Base-by-base conservation (phyloP, 1,140 invertebrate species). In the Triops cancriformis region DNA sequence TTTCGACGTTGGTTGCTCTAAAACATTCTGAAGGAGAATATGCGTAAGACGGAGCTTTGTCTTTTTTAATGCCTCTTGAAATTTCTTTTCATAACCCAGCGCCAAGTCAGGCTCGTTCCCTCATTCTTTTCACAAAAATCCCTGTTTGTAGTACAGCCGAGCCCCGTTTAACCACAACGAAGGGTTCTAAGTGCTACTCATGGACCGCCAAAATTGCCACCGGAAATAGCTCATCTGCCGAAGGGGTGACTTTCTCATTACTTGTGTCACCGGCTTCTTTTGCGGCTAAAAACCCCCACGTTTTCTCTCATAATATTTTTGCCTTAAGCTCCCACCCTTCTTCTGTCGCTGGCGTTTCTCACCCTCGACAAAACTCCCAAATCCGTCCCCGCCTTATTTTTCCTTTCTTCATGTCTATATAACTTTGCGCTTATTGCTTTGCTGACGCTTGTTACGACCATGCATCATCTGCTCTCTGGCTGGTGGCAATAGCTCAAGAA, bases 361-460 rank as follows among this genome's bases (percentile, higher is more conserved):
- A 64, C 51, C 31, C 31, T 37, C 31, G 7, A 37, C 31, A 37
- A 5, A 18, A 64, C n/a, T 64, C 2, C 51, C 51, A 64, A 64
- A 64, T 64, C 51, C 51, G 23, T 64, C 23, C 10, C 51, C 7
- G 31, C n/a, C n/a, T 7, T 64, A 64, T 64, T 64, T 64, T 64
- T 64, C 14, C 6, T 64, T 64, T 64, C 31, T 37, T 23, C 18
- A n/a, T 64, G 51, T 64, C 51, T 64, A 18, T 64, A 64, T 64
- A 64, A 64, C 51, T 64, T 64, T 18, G 51, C 51, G 51, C 51
- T 64, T 64, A 64, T 64, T 64, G 51, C 51, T n/a, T 64, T 64
- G 14, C n/a, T 64, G 14, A 64, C 51, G 51, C 23, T 64, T 64
- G 4, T 64, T 64, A 64, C 14, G 51, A 64, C 51, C 51, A n/a